These are phyloP conservation scores for Tetranychus piercei DNA, from an alignment of 2,888 invertebrate species.

Conservation along the genomic window DNA sequence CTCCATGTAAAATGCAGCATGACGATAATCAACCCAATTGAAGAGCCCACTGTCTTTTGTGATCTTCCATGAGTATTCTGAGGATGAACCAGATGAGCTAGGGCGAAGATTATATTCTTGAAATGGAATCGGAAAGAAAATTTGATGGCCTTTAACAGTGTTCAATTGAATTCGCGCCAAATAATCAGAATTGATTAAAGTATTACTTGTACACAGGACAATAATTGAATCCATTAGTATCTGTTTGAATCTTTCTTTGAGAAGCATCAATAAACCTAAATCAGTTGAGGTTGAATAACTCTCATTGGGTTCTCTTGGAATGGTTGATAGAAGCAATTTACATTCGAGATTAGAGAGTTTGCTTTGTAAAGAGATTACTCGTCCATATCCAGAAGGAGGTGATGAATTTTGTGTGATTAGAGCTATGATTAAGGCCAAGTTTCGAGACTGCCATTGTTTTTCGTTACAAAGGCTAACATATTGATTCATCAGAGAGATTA, in stretches of 20 bases:
- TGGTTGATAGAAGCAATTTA: background rate
- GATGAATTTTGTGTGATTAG: background rate
- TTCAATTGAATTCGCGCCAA: constrained; percentile 79
- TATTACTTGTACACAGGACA: background rate
- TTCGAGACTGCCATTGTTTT: constrained; percentile 31
- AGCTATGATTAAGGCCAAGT: background rate
- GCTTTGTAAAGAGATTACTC: background rate
- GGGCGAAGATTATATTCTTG: constrained; percentile 43
- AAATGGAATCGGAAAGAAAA: constrained; percentile 80
- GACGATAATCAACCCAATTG: background rate
- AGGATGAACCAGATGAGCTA: background rate
- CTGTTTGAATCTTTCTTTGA: background rate
- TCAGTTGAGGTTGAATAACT: background rate
- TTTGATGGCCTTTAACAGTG: constrained; percentile 67
- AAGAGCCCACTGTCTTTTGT: background rate
- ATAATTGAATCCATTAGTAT: background rate
- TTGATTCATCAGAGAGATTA: constrained; percentile 48
- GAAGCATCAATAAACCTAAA: background rate
- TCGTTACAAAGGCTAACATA: constrained; percentile 54
- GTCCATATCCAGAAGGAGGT: background rate
- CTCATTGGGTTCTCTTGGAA: background rate
- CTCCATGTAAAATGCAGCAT: background rate
- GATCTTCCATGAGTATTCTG: background rate
- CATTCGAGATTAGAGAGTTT: background rate
- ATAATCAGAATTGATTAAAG: constrained; percentile 42